These are phyloP conservation scores for Acanthosepion lycidas DNA, from an alignment of 2,888 invertebrate species.

Conservation along the genomic window DNA sequence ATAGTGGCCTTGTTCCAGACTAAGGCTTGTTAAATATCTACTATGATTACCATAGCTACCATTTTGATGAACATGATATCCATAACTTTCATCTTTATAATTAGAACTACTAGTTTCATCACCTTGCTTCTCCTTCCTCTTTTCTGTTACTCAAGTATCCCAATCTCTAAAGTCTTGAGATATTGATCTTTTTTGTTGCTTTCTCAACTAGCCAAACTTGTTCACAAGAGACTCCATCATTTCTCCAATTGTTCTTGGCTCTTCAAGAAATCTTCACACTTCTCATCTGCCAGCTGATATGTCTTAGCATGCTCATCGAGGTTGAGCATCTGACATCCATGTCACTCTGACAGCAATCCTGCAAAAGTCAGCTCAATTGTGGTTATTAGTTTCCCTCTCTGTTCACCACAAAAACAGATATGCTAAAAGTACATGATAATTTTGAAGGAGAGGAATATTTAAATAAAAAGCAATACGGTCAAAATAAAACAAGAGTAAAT, in stretches of 20 bases:
- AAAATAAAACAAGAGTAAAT: no score
- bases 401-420: no score
- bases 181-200: background rate
- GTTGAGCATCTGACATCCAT: background rate
- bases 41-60: background rate
- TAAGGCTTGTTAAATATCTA: background rate
- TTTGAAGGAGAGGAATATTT: no score
- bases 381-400: background rate
- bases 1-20: background rate
- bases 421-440: no score
- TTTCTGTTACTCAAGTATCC: background rate
- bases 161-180: background rate
- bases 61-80: background rate
- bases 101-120: background rate
- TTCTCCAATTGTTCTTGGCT: background rate
- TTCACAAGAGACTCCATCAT: background rate
- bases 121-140: background rate
- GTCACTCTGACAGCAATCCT: background rate
- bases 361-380: background rate
- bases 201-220: background rate
- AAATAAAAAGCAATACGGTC: no score
- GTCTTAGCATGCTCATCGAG: background rate
- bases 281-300: background rate
- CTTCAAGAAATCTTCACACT: background rate
- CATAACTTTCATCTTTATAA: background rate